Base-by-base conservation (phyloP, 2,888 invertebrate genomes). In the Dolichomitus sp. region DNA sequence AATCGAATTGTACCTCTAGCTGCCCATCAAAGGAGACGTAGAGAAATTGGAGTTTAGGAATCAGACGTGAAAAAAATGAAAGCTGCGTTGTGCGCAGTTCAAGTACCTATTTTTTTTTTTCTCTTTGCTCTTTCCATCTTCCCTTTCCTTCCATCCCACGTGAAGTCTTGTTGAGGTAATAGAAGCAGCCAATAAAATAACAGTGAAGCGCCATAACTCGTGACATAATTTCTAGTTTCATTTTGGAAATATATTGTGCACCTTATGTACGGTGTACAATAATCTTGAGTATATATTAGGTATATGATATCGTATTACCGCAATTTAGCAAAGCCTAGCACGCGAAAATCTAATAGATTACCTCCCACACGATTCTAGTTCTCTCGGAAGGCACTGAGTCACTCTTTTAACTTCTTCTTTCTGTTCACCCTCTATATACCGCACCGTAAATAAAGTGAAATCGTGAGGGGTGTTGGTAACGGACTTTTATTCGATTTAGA, bases 401-500 rank as follows among this genome's bases (percentile, higher is more conserved):
- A 57, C 37, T 66, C 65, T 50, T 75, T 80, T 66, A 48, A 52
- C 69, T 69, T 57, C 9, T 40, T 70, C 68, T 57, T n/a, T 19
- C 50, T 42, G 59, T 75, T 76, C 69, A 45, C 54, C 63, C 82
- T 74, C 82, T 80, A 73, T 80, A 83, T 81, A 82, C 76, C 77
- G 73, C 77, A 72, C 79, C 86, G 86, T 89, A 89, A 92, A 91
- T 92, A 90, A 88, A 88, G 85, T 81, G 86, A 88, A 87, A 87
- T 77, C 85, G 69, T 65, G 40, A 76, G 75, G 81, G 66, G 81
- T 83, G 84, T 80, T 65, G 81, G 73, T 86, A 87, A 86, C 82
- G 79, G 89, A 90, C 88, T 90, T 91, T 91, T 89, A 91, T 91
- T 90, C 87, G 90, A 91, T 91, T 91, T 88, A 83, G 85, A 87